These are phyloP conservation scores for human DNA, from an alignment of 2,113 vertebrate genomes.

Conservation along the genomic window GRCh38 chr15:87749001-87749500, in stretches of 20 bases:
- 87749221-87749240: slow-evolving; percentile 52
- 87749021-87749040: slow-evolving; percentile 55
- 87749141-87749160: slow-evolving; percentile 24
- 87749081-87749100: slow-evolving; percentile 40
- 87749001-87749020: background rate
- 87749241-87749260: slow-evolving; percentile 33
- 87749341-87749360: background rate
- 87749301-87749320: background rate
- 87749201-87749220: slow-evolving; percentile 53
- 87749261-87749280: background rate
- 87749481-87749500: background rate
- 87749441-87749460: background rate
- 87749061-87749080: slow-evolving; percentile 59
- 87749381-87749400: background rate
- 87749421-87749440: background rate
- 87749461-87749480: background rate
- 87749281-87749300: background rate
- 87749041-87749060: background rate
- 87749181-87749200: slow-evolving; percentile 49
- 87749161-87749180: slow-evolving; percentile 35
- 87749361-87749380: background rate
- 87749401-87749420: background rate
- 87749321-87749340: background rate
- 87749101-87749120: slow-evolving; percentile 65
- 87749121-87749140: slow-evolving; percentile 43